Percentiles rank a stretch among this genome's conserved stretches.
Evolutionary conservation across 2,797 vertebrate species (phyloP).

Genomic region (Podargus strigoides): DNA sequence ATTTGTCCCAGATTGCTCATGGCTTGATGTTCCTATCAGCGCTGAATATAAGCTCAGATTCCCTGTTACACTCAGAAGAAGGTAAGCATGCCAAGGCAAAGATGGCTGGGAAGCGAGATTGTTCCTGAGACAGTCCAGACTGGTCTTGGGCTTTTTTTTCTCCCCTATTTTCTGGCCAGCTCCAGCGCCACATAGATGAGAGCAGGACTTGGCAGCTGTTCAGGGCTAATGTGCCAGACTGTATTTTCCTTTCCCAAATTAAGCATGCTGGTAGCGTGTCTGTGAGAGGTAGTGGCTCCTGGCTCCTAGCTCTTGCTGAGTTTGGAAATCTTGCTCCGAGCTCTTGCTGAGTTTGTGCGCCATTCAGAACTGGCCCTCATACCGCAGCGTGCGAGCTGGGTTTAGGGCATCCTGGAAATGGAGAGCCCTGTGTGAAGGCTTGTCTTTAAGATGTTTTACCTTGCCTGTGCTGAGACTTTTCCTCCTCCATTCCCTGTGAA

Average conservation of each 20-base stretch:
- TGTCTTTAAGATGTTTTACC: background rate
- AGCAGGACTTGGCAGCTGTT: conserved; percentile 8
- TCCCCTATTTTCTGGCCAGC: background rate
- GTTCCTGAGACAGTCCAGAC: background rate
- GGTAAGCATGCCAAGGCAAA: no score
- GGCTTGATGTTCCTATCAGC: background rate
- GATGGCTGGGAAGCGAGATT: background rate
- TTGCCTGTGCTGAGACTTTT: background rate
- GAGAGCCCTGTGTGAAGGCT: background rate
- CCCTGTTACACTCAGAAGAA: background rate
- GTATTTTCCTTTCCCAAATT: conserved; percentile 59
- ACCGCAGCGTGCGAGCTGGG: background rate
- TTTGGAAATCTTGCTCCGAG: conserved; percentile 44
- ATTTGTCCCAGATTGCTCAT: background rate
- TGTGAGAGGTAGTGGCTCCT: conserved; percentile 37
- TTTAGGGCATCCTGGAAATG: conserved; percentile 22
- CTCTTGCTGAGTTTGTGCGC: conserved; percentile 48
- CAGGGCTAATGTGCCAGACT: conserved; percentile 49
- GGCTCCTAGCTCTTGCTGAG: conserved; percentile 23
- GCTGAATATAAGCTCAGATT: background rate
- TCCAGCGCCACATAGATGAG: background rate
- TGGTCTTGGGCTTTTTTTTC: background rate
- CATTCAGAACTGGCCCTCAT: background rate
- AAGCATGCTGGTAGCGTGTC: conserved; percentile 49
- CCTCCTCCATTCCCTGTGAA: background rate